Conservation (phyloP, 2,888 invertebrate species). For the Arrhopalites spinosus region DNA sequence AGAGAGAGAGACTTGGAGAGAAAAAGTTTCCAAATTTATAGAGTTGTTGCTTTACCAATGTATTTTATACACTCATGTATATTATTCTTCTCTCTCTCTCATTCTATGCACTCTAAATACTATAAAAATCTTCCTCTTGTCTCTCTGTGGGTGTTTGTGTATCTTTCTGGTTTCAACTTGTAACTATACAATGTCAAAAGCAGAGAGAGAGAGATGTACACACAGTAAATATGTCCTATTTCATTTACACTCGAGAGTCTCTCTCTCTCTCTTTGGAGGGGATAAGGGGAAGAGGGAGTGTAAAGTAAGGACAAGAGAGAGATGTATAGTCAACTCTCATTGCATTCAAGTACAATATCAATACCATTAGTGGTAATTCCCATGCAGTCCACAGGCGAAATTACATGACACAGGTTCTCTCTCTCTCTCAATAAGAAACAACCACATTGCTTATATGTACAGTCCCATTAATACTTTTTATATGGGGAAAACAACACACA, state of each 20-base stretch:
- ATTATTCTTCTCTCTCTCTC: neutral
- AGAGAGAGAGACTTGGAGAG: neutral
- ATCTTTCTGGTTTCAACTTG: constrained; percentile 1
- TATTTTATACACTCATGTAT: constrained; percentile 1
- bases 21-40: constrained; percentile 17
- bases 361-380: constrained; percentile 26
- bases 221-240: constrained; percentile 18
- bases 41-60: constrained; percentile 13
- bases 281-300: neutral
- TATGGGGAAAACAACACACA: too few relatives aligned
- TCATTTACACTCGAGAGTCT: constrained; percentile 16
- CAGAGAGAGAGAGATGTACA: neutral
- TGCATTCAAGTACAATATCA: constrained; percentile 12
- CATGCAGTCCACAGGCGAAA: constrained; percentile 22
- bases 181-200: neutral
- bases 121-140: neutral
- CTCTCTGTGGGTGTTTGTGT: too few relatives aligned
- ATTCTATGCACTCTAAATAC: neutral
- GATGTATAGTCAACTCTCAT: neutral
- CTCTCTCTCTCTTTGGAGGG: neutral
- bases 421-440: neutral
- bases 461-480: too few relatives aligned
- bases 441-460: too few relatives aligned
- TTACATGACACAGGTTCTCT: neutral
- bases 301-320: neutral